Conservation (phyloP, 2,113 vertebrate species). For the Apteryx mantelli region DNA sequence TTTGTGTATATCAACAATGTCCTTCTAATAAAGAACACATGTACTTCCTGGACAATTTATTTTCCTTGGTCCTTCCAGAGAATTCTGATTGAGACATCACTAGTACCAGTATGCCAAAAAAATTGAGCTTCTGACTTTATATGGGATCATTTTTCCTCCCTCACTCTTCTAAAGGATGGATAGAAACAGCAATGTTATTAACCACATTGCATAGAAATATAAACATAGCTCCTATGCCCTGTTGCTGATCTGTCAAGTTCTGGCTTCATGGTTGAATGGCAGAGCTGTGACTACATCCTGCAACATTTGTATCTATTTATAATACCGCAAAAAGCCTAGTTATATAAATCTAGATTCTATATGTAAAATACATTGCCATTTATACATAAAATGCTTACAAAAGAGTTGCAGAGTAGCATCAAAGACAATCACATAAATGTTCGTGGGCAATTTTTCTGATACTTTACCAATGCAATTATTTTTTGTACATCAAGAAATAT, state of each 20-base stretch:
- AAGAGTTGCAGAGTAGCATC: neutral
- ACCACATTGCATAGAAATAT: neutral
- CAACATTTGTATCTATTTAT: neutral
- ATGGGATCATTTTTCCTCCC: neutral
- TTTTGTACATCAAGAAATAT: constrained; percentile 52
- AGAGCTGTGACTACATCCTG: neutral
- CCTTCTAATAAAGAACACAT: neutral
- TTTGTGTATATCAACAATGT: neutral
- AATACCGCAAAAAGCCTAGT: neutral
- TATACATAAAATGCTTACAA: constrained; percentile 13
- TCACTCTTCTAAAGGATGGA: neutral
- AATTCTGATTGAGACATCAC: neutral
- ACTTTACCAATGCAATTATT: neutral
- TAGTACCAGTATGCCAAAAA: neutral
- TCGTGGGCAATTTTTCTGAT: constrained; percentile 9
- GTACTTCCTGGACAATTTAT: neutral
- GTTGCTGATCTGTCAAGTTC: neutral
- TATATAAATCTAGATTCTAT: neutral
- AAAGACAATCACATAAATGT: constrained; percentile 6
- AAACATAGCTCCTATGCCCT: neutral
- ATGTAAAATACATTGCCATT: neutral
- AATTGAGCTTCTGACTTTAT: neutral
- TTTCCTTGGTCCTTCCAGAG: neutral
- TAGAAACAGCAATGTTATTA: neutral
- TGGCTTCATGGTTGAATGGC: neutral